Conservation (phyloP, 2,797 vertebrate genomes). For the Chaetophractus vellerosus region DNA sequence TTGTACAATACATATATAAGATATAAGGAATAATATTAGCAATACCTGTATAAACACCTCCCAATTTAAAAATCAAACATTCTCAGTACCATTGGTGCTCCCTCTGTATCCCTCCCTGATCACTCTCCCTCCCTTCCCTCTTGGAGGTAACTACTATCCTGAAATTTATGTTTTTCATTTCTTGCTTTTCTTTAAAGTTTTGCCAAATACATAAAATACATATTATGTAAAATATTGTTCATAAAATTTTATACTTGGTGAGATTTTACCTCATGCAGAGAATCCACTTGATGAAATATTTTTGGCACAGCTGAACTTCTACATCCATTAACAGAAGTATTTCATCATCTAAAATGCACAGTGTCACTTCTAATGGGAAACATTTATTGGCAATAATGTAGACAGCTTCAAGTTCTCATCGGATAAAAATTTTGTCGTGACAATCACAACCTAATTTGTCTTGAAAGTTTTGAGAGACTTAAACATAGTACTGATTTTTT, state of each 20-base stretch:
- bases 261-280: slow-evolving; percentile 70
- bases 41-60: not conserved
- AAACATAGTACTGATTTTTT: slow-evolving; percentile 34
- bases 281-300: slow-evolving; percentile 71
- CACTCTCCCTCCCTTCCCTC: not conserved
- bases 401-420: slow-evolving; percentile 62
- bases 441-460: slow-evolving; percentile 59
- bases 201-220: slow-evolving; percentile 62
- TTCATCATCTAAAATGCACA: slow-evolving; percentile 59
- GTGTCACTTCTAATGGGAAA: slow-evolving; percentile 60
- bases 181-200: slow-evolving; percentile 57
- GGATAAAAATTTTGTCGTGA: slow-evolving; percentile 69
- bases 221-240: slow-evolving; percentile 67
- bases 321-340: slow-evolving; percentile 47
- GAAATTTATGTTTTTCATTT: slow-evolving; percentile 69
- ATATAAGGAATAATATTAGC: not conserved
- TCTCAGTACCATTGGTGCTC: not conserved
- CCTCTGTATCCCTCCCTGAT: not conserved
- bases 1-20: not conserved
- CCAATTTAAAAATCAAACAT: not conserved
- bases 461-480: slow-evolving; percentile 54
- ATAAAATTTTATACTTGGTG: slow-evolving; percentile 66
- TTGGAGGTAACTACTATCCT: slow-evolving; percentile 29
- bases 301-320: slow-evolving; percentile 10
- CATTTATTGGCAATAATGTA: slow-evolving; percentile 47